Conservation (phyloP, 1,140 invertebrate species). For the Diuraphis noxia region DNA sequence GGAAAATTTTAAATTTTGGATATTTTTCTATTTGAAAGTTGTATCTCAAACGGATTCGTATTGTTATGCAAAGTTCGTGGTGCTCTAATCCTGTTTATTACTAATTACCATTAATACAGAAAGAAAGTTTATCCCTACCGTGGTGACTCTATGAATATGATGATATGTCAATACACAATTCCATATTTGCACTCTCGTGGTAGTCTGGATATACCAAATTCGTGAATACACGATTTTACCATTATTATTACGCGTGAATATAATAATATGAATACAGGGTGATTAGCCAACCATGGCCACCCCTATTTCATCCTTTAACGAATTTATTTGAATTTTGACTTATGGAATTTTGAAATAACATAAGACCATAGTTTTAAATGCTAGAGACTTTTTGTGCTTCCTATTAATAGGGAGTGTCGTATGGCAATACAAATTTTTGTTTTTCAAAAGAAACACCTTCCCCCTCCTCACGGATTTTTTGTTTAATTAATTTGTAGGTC, state of each 20-base stretch:
- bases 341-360: no score
- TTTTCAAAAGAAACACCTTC: no score
- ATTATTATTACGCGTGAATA: background rate
- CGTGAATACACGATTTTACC: background rate
- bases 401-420: accelerated
- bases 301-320: no score
- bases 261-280: background rate
- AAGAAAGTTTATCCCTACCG: background rate
- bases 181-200: background rate
- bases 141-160: background rate
- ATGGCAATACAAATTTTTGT: no score
- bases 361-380: no score
- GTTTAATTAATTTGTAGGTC: no score
- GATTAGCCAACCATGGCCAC: no score
- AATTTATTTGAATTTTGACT: no score
- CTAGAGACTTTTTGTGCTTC: no score
- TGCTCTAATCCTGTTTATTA: background rate
- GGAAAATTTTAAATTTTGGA: background rate
- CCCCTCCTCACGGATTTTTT: no score
- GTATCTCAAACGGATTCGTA: background rate
- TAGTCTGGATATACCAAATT: background rate
- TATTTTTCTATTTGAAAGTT: background rate
- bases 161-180: background rate
- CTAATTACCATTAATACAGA: background rate
- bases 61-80: background rate